Conservation (phyloP, 92 coral and sea anemone genomes). For the Bergia puertoricense region DNA sequence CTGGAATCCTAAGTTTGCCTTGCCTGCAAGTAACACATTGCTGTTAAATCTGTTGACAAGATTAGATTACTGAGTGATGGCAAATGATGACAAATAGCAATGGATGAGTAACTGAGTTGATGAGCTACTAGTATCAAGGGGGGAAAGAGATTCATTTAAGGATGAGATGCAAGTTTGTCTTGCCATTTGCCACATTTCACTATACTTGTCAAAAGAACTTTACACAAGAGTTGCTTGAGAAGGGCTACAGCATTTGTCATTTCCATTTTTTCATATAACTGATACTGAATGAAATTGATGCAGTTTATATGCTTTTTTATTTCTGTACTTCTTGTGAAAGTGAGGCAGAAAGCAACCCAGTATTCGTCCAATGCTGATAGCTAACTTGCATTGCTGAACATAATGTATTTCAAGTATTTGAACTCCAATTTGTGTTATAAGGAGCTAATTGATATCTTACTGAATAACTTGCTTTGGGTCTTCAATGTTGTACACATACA, state of each 20-base stretch:
- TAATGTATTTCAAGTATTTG: background rate
- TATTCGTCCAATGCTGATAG: conserved; percentile 7
- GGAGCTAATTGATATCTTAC: conserved; percentile 10
- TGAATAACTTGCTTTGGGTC: background rate
- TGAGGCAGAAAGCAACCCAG: conserved; percentile 78
- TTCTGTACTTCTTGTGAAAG: conserved; percentile 71
- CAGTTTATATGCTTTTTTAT: background rate
- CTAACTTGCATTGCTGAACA: conserved; percentile 8
- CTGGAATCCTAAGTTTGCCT: background rate
- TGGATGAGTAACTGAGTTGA: background rate
- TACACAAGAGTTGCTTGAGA: background rate
- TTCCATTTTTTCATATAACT: background rate
- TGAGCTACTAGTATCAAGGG: background rate
- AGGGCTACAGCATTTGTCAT: background rate
- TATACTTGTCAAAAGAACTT: background rate
- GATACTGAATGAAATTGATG: background rate
- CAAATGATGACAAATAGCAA: background rate
- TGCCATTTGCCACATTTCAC: background rate
- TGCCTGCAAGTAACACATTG: background rate
- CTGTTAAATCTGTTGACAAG: background rate
- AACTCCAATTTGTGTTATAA: background rate
- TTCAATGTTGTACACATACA: conserved; percentile 37
- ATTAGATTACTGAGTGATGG: no score
- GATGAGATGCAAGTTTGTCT: no score
- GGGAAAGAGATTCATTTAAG: background rate